These are phyloP conservation scores for Drosophila differens DNA, from an alignment of 2,888 invertebrate species.

Conservation along the genomic window DNA sequence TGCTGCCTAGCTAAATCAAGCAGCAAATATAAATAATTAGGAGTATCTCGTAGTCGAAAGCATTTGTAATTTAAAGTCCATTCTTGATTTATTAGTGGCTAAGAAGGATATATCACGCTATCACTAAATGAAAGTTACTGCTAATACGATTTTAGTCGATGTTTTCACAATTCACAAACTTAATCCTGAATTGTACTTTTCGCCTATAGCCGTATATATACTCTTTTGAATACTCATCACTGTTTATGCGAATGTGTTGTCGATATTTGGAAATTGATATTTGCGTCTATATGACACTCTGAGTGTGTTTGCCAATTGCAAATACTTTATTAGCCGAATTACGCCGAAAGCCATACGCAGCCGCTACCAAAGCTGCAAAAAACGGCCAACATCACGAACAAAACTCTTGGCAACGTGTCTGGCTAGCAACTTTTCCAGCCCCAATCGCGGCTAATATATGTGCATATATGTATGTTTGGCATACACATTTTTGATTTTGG, in stretches of 20 bases:
- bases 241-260: slow-evolving; percentile 10
- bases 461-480: background rate
- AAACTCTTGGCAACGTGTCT: slow-evolving; percentile 12
- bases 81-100: background rate
- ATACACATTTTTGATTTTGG: background rate
- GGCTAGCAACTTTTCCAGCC: background rate
- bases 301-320: slow-evolving; percentile 22
- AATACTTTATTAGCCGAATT: slow-evolving; percentile 34
- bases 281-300: slow-evolving; percentile 7
- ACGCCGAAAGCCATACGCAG: slow-evolving; percentile 14
- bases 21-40: background rate
- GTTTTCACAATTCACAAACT: background rate
- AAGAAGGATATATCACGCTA: background rate
- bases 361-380: slow-evolving; percentile 23
- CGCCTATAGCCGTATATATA: background rate
- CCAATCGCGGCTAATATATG: slow-evolving; percentile 7
- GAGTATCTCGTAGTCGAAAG: background rate
- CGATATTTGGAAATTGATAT: slow-evolving; percentile 11
- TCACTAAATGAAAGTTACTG: background rate
- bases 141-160: background rate
- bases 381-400: slow-evolving; percentile 23
- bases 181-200: background rate
- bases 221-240: background rate
- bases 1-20: background rate
- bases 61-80: background rate